Base-by-base conservation (phyloP, 2,113 vertebrate genomes). In the Tetrax tetrax region DNA sequence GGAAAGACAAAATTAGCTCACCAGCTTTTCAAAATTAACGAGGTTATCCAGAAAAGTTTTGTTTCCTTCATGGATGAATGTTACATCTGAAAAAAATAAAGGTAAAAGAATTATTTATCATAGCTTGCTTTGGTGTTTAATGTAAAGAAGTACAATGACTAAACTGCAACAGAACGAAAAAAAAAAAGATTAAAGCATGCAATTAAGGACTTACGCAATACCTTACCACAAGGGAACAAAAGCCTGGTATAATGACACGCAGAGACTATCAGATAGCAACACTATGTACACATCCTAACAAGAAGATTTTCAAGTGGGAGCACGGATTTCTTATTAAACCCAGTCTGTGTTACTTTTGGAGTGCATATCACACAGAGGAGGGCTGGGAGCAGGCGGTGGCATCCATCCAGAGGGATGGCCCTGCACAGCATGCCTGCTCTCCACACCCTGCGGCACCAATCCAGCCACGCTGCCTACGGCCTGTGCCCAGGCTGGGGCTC, bases 1-100 rank as follows among this genome's bases (percentile, higher is more conserved):
- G 72, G 81, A 95, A 96, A n/a, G 35, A 63, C 12, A 84, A 94
- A 92, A 96, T 83, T n/a, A 97, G 98, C 99, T 93, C 97, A 99
- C 99, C 99, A 99, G 98, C 93, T 99, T 99, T 96, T 99, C 99
- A 98, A 99, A 99, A 96, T 99, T 99, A 88, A 99, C 99, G 91
- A 99, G 98, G 98, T 99, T 99, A 97, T 99, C 99, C 81, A 99
- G 98, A 98, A 99, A 99, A 0, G 99, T 99, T 98, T 99, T 99
- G 98, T 99, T 99, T 97, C 99, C 99, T 98, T 99, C 99, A 21
- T 99, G 99, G 95, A 99, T 99, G 96, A 99, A 99, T 7, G 99
- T 99, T 65, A 99, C 99, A 97, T 99, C 99, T 99, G 88, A 63
- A 86, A 88, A 97, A 98, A 84, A 83, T 4, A 89, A 93, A 76